phyloP scores from a whole-genome alignment of 2,797 vertebrate species.

The Aeoliscus strigatus region DNA sequence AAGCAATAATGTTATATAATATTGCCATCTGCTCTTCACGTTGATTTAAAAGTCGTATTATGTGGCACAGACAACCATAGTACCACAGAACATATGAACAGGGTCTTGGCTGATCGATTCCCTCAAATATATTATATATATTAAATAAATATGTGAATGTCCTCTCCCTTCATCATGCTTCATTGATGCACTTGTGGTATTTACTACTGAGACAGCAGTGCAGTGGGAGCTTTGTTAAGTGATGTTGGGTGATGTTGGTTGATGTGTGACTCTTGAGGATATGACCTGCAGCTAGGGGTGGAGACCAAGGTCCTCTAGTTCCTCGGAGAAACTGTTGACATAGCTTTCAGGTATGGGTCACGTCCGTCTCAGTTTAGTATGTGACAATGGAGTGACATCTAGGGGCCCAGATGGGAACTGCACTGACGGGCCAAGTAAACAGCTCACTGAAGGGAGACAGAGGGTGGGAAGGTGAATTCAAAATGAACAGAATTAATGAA shows the following conservation, averaged over 20 bases:
- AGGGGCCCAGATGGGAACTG: conserved; percentile 4
- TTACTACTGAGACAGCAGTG: too few species aligned
- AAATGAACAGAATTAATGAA: too few species aligned
- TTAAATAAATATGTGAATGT: not conserved
- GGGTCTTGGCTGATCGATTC: conserved; percentile 2
- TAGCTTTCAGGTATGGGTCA: too few species aligned
- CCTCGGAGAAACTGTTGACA: too few species aligned
- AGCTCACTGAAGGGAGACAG: too few species aligned
- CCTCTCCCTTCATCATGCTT: not conserved
- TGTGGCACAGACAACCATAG: conserved; percentile 12
- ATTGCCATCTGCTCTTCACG: conserved; percentile 63
- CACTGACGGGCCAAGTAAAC: not conserved
- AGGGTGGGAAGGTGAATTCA: too few species aligned
- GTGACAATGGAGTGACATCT: conserved; percentile 30
- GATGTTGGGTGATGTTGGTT: not conserved
- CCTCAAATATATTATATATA: too few species aligned
- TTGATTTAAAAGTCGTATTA: conserved; percentile 53
- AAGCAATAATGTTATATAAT: conserved; percentile 67
- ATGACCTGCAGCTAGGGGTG: not conserved
- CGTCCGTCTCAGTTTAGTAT: not conserved
- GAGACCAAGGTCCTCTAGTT: too few species aligned
- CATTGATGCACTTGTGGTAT: too few species aligned
- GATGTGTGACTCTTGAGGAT: too few species aligned
- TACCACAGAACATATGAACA: conserved; percentile 20
- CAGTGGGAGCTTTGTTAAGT: too few species aligned